These are phyloP conservation scores for Agelastica alni DNA, from an alignment of 2,888 invertebrate species.

Conservation along the genomic window DNA sequence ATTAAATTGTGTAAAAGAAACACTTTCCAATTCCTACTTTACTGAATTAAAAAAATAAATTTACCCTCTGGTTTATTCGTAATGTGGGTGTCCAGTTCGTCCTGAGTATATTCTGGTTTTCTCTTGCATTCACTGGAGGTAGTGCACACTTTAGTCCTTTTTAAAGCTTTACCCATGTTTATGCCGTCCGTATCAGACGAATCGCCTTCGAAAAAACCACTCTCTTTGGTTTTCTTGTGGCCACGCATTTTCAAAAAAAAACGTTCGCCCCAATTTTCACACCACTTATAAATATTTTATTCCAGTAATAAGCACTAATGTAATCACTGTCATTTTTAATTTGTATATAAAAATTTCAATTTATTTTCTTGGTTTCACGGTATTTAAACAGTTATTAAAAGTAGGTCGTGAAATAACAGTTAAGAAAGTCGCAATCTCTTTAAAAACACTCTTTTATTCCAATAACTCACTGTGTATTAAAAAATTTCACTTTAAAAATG, in stretches of 20 bases:
- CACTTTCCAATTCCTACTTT: too few species aligned
- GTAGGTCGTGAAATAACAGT: slow-evolving; percentile 45
- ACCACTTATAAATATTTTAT: slow-evolving; percentile 22
- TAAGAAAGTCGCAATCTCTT: slow-evolving; percentile 34
- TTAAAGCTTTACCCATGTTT: slow-evolving; percentile 58
- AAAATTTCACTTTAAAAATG: slow-evolving; percentile 16
- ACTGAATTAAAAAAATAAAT: neutral
- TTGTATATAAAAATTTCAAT: slow-evolving; percentile 23
- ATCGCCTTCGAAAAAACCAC: slow-evolving; percentile 82
- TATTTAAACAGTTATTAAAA: slow-evolving; percentile 41
- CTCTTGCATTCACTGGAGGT: slow-evolving; percentile 48
- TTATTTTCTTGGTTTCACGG: slow-evolving; percentile 32
- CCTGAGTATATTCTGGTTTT: slow-evolving; percentile 49
- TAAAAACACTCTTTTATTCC: slow-evolving; percentile 4
- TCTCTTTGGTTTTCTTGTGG: slow-evolving; percentile 67
- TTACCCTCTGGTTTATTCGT: slow-evolving; percentile 32
- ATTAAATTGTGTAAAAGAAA: too few species aligned
- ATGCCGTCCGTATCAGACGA: slow-evolving; percentile 64
- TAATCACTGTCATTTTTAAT: slow-evolving; percentile 19
- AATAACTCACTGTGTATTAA: slow-evolving; percentile 13
- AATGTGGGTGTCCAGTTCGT: slow-evolving; percentile 50
- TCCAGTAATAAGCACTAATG: slow-evolving; percentile 5
- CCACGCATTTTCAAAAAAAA: slow-evolving; percentile 51
- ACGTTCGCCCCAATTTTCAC: slow-evolving; percentile 10
- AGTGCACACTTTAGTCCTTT: slow-evolving; percentile 54